These are phyloP conservation scores for Chinchilla lanigera DNA, from an alignment of 2,113 vertebrate genomes.

Conservation along the genomic window DNA sequence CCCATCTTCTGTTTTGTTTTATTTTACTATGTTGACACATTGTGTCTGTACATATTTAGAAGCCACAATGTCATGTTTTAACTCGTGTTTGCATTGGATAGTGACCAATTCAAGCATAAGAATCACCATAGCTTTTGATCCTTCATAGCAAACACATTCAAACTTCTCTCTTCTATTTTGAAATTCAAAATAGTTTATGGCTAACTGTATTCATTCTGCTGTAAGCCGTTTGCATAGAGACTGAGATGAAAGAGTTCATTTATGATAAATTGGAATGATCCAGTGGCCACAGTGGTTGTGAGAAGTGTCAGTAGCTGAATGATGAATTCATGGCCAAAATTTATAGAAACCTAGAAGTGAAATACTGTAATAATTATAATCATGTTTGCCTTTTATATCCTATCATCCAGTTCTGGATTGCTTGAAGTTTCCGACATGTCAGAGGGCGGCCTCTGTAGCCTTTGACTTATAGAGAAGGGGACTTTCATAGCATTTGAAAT, in stretches of 20 bases:
- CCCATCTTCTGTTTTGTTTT: not conserved
- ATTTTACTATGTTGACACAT: not conserved
- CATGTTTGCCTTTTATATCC: not conserved
- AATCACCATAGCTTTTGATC: not conserved
- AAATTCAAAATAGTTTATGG: not conserved
- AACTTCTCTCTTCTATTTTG: not conserved
- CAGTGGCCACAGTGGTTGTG: not conserved
- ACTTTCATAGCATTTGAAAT: not conserved
- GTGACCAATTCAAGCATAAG: not conserved
- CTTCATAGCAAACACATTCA: not conserved
- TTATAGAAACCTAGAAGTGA: not conserved
- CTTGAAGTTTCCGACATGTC: not conserved
- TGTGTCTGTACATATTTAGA: not conserved
- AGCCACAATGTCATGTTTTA: not conserved
- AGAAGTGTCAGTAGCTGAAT: not conserved
- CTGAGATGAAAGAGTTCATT: not conserved
- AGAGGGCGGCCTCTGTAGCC: not conserved
- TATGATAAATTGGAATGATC: not conserved
- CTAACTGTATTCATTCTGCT: not conserved
- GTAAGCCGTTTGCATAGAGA: not conserved
- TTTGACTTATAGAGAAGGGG: not conserved
- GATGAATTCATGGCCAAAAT: not conserved
- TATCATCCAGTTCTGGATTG: not conserved
- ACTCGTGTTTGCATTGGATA: not conserved
- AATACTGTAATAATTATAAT: rapidly evolving